Conservation (phyloP, 2,113 vertebrate genomes). For the Ranitomeya imitator region DNA sequence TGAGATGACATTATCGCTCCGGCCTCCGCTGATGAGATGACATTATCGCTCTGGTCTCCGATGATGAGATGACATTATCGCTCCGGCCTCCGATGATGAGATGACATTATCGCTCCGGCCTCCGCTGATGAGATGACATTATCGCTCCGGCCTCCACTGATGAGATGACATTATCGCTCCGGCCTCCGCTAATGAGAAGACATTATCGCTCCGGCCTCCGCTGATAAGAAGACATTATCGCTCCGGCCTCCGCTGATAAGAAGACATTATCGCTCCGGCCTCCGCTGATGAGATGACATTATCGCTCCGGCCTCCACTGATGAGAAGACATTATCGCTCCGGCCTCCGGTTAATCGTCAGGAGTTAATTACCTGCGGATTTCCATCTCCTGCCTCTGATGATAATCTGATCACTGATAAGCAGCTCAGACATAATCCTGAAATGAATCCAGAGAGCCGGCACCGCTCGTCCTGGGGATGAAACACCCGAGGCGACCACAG, state of each 20-base stretch:
- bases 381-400: neutral
- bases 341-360: neutral
- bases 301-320: neutral
- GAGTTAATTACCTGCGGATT: conserved; percentile 10
- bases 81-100: too few species aligned
- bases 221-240: too few species aligned
- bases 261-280: neutral
- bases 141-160: neutral
- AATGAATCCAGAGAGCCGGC: neutral
- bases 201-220: neutral
- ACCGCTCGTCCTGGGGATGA: neutral
- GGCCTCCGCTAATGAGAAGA: neutral
- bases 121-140: neutral
- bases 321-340: neutral
- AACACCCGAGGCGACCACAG: neutral
- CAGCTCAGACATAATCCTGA: neutral
- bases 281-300: neutral
- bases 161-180: neutral
- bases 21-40: neutral
- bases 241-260: neutral
- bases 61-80: neutral
- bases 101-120: neutral
- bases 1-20: neutral
- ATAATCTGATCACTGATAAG: conserved; percentile 24
- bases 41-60: neutral